phyloP scores from a whole-genome alignment of 2,888 invertebrate species.

The Dryocosmus kuriphilus region DNA sequence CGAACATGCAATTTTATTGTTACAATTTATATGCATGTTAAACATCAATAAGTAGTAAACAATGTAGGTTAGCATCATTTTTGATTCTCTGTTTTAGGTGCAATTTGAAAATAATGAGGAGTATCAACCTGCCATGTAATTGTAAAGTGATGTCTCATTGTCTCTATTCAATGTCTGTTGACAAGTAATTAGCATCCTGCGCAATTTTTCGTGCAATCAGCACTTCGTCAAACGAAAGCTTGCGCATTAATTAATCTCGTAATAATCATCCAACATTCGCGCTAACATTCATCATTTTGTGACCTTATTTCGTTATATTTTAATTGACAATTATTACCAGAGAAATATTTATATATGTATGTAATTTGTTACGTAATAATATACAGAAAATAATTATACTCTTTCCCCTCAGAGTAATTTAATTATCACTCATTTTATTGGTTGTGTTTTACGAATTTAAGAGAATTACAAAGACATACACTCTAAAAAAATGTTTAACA shows the following conservation, averaged over 20 bases:
- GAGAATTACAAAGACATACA: too few relatives aligned
- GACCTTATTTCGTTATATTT: not conserved
- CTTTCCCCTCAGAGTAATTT: not conserved
- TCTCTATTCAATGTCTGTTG: constrained; percentile 20
- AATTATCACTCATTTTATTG: not conserved
- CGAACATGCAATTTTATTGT: not conserved
- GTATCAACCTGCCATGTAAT: constrained; percentile 23
- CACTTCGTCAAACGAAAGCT: constrained; percentile 25
- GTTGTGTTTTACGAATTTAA: not conserved
- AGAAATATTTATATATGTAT: not conserved
- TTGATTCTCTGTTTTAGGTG: not conserved
- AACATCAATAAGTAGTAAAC: not conserved
- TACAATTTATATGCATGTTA: not conserved
- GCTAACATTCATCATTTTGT: constrained; percentile 55
- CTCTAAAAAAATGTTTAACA: too few relatives aligned
- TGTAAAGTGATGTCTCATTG: constrained; percentile 13
- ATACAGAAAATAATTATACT: too few relatives aligned
- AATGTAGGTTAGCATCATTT: not conserved
- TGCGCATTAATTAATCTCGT: constrained; percentile 55
- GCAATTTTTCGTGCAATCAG: constrained; percentile 30
- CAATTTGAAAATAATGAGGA: constrained; percentile 31
- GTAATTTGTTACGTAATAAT: not conserved
- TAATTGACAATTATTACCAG: not conserved
- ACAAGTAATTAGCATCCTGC: constrained; percentile 23
- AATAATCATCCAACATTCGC: constrained; percentile 62